phyloP scores from a whole-genome alignment of 1,140 invertebrate species.

The Coelopa frigida region DNA sequence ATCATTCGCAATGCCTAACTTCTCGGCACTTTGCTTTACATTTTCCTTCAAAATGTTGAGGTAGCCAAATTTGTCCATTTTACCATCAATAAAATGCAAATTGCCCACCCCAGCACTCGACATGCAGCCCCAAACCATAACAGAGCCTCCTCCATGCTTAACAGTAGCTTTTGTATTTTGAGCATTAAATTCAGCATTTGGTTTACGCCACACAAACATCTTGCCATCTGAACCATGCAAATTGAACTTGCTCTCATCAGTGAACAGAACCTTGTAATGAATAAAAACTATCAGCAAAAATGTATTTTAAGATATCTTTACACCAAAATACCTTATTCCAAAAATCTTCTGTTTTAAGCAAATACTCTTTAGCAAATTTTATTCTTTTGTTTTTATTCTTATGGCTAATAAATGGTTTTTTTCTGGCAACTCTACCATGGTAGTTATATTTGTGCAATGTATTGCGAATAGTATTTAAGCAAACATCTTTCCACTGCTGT shows the following conservation, averaged over 20 bases:
- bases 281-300: too few species aligned
- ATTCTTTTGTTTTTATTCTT: too few species aligned
- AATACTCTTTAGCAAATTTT: too few species aligned
- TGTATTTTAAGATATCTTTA: too few species aligned
- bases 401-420: too few species aligned
- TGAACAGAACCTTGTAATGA: constrained; percentile 24
- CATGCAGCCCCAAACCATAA: constrained; percentile 12
- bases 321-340: too few species aligned
- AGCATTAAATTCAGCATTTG: constrained; percentile 1
- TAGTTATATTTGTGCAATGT: too few species aligned
- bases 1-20: constrained; percentile 12
- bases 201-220: constrained; percentile 6
- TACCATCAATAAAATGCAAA: constrained; percentile 22
- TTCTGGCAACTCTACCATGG: too few species aligned
- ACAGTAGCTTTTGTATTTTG: constrained; percentile 8
- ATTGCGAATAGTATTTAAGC: too few species aligned
- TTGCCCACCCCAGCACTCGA: constrained; percentile 21
- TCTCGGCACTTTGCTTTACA: constrained; percentile 14
- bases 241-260: constrained; percentile 27
- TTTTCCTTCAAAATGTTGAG: constrained; percentile 22
- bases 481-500: too few species aligned
- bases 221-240: constrained; percentile 16
- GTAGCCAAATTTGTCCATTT: constrained; percentile 17
- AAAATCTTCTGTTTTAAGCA: too few species aligned
- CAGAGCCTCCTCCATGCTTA: constrained; percentile 5